Evolutionary conservation across 2,888 invertebrate genomes (phyloP).

Genomic region (Rotaria sp.): DNA sequence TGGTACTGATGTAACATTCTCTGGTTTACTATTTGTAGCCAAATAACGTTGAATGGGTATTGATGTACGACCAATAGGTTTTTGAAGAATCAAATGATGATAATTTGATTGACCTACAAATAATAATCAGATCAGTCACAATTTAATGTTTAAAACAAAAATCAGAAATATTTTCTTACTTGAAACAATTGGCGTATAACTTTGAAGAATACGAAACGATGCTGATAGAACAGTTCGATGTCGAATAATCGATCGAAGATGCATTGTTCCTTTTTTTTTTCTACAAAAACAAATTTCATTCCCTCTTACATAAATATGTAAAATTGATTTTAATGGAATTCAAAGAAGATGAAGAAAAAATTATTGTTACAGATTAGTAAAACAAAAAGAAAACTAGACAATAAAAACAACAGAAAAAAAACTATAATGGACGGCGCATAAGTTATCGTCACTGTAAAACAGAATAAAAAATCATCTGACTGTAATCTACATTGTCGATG

Average conservation of each 20-base stretch:
- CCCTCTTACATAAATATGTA: not conserved
- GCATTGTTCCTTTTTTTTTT: not conserved
- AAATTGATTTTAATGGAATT: not conserved
- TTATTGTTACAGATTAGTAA: not conserved
- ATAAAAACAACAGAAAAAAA: not conserved
- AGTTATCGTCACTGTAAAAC: not conserved
- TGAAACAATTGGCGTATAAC: not conserved
- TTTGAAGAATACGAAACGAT: not conserved
- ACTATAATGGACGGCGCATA: not conserved
- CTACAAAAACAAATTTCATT: not conserved
- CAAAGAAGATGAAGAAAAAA: not conserved
- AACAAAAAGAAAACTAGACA: not conserved
- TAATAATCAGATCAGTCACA: not conserved
- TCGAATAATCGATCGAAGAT: conserved; percentile 1
- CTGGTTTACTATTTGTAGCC: not conserved
- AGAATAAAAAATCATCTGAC: not conserved
- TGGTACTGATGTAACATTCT: not conserved
- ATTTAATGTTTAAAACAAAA: not conserved
- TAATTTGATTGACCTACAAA: not conserved
- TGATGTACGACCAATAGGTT: not conserved
- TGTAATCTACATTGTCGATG: not conserved
- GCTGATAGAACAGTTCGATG: not conserved
- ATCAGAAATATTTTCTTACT: not conserved
- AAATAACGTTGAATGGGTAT: conserved; percentile 3
- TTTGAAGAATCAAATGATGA: not conserved